phyloP scores from a whole-genome alignment of 2,797 vertebrate species.

The Myripristis murdjan region DNA sequence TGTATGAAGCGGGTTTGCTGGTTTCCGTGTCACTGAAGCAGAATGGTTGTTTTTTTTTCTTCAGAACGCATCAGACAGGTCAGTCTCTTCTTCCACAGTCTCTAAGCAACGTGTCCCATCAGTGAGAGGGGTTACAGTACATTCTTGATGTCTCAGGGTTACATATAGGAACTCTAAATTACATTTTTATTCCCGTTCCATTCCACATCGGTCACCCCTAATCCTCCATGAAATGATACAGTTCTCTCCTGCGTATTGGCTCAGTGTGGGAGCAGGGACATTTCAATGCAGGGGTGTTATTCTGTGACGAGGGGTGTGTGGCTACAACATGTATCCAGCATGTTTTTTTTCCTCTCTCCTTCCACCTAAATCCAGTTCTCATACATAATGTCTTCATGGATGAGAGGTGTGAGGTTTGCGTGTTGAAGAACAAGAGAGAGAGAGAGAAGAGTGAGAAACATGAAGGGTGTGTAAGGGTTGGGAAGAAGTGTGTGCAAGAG shows the following conservation, averaged over 20 bases:
- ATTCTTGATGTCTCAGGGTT: constrained; percentile 73
- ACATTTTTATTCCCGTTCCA: constrained; percentile 25
- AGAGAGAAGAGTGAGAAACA: constrained; percentile 38
- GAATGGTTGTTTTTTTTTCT: constrained; percentile 3
- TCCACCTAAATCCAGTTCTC: constrained; percentile 14
- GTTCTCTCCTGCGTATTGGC: constrained; percentile 59
- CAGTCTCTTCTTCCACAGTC: constrained; percentile 14
- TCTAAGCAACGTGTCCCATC: constrained; percentile 26
- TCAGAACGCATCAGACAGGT: constrained; percentile 26
- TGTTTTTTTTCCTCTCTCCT: constrained; percentile 44
- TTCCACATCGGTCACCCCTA: constrained; percentile 33
- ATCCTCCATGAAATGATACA: constrained; percentile 11
- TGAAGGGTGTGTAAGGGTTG: constrained; percentile 14
- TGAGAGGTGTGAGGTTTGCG: constrained; percentile 62
- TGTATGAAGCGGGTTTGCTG: constrained; percentile 59
- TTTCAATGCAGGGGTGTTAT: constrained; percentile 38
- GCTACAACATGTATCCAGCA: constrained; percentile 55
- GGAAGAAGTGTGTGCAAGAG: constrained; percentile 35
- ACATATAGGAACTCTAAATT: constrained; percentile 57
- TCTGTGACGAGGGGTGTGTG: constrained; percentile 43
- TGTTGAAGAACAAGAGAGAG: constrained; percentile 34
- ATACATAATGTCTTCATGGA: constrained; percentile 37
- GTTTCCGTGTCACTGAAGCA: constrained; percentile 52
- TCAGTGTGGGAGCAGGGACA: constrained; percentile 73
- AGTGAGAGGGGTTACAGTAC: constrained; percentile 58